These are phyloP conservation scores for Tricholauxania praeusta DNA, from an alignment of 2,888 invertebrate species.

Conservation along the genomic window DNA sequence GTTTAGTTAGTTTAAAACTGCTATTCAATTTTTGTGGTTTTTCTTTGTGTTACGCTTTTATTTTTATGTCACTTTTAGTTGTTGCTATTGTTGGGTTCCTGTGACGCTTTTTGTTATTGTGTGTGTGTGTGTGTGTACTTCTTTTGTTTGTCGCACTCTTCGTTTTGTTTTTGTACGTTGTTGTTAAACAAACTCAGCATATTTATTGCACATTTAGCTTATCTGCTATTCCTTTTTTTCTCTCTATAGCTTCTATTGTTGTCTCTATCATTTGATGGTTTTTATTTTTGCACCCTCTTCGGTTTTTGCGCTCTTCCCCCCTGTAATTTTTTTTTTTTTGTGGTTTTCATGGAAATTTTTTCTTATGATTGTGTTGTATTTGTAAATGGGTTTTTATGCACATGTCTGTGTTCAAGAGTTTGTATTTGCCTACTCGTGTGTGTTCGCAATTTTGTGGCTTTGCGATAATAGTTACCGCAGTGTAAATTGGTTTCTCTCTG, in stretches of 20 bases:
- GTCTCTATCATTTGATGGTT: background rate
- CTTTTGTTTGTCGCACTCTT: too few relatives aligned
- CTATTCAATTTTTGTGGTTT: conserved; percentile 27
- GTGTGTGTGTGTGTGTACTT: too few relatives aligned
- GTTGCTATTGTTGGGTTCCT: background rate
- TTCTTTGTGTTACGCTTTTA: background rate
- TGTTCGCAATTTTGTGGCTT: conserved; percentile 14
- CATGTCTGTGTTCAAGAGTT: too few relatives aligned
- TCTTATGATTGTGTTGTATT: too few relatives aligned
- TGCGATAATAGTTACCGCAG: conserved; percentile 35
- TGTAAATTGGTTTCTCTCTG: conserved; percentile 30
- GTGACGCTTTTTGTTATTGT: too few relatives aligned
- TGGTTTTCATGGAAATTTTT: conserved; percentile 6
- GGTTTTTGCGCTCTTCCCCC: background rate
- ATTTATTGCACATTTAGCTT: conserved; percentile 30
- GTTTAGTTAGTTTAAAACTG: conserved; percentile 21
- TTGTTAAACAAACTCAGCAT: conserved; percentile 1
- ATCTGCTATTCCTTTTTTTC: conserved; percentile 12
- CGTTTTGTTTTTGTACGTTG: background rate
- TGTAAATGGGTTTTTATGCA: too few relatives aligned
- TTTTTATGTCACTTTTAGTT: conserved; percentile 11
- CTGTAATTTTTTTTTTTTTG: background rate
- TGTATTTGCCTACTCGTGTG: too few relatives aligned
- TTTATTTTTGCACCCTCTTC: background rate
- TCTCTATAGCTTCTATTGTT: conserved; percentile 1